Evolutionary conservation across 2,888 invertebrate genomes (phyloP).

Genomic region (Rhamnusium bicolor): DNA sequence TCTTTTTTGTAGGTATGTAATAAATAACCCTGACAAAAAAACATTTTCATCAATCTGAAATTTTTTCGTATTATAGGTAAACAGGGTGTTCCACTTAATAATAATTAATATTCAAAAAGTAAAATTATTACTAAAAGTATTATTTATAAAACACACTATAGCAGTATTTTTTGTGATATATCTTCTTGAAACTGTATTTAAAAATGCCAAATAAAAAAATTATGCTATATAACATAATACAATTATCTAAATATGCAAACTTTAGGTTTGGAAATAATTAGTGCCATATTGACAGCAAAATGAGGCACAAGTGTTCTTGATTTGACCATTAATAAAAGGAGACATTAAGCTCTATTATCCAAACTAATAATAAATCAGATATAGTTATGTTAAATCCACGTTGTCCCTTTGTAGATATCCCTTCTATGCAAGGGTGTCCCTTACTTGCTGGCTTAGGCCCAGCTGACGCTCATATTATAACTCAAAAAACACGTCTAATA

Average conservation of each 20-base stretch:
- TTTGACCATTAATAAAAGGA: slow-evolving; percentile 50
- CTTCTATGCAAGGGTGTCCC: slow-evolving; percentile 33
- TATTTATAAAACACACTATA: no score
- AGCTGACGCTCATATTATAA: slow-evolving; percentile 63
- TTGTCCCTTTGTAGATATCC: slow-evolving; percentile 42
- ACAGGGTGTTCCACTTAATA: no score
- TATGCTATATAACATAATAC: neutral
- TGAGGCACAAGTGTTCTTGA: slow-evolving; percentile 50
- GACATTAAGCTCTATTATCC: slow-evolving; percentile 51
- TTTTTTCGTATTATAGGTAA: no score
- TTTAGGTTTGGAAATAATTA: slow-evolving; percentile 2
- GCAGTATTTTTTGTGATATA: no score
- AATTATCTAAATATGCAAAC: neutral
- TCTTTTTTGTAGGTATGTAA: no score
- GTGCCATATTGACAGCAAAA: slow-evolving; percentile 16
- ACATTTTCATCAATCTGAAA: no score
- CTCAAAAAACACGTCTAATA: slow-evolving; percentile 61
- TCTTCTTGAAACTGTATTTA: no score
- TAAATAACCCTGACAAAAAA: no score
- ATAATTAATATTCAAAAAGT: no score
- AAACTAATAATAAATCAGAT: slow-evolving; percentile 55
- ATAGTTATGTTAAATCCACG: slow-evolving; percentile 53
- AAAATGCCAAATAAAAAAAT: no score
- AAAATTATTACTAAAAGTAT: no score
- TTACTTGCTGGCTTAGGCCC: slow-evolving; percentile 41